Conservation (phyloP, 2,888 invertebrate species). For the Epistrophella euchroma region DNA sequence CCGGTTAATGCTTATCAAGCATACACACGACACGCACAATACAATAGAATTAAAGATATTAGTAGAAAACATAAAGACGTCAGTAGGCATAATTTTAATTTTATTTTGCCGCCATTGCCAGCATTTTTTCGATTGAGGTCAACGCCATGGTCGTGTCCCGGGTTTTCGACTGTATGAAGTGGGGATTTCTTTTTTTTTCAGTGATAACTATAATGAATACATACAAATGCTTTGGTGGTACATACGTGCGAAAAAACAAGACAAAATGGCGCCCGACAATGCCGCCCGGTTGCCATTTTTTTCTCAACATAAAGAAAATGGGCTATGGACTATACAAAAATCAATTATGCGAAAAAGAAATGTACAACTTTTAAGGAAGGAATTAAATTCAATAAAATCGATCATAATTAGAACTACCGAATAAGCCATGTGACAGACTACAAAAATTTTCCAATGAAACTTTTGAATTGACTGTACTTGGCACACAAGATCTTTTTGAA, state of each 20-base stretch:
- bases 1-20: neutral
- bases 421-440: neutral
- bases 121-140: slow-evolving; percentile 51
- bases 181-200: neutral
- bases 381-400: neutral
- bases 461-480: slow-evolving; percentile 65
- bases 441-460: neutral
- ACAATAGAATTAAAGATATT: neutral
- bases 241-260: slow-evolving; percentile 44
- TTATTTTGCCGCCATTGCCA: neutral
- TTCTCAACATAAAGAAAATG: neutral
- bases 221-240: neutral
- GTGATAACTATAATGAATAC: neutral
- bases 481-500: neutral
- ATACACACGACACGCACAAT: neutral
- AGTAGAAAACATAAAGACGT: neutral
- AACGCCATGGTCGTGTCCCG: slow-evolving; percentile 53
- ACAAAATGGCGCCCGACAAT: slow-evolving; percentile 77
- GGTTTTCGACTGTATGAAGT: slow-evolving; percentile 15
- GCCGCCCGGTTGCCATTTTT: slow-evolving; percentile 71
- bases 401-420: neutral
- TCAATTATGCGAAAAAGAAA: slow-evolving; percentile 10
- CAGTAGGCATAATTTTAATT: neutral
- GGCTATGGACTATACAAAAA: slow-evolving; percentile 13
- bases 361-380: neutral